Evolutionary conservation across 2,888 invertebrate genomes (phyloP).

Genomic region (Muscina levida): DNA sequence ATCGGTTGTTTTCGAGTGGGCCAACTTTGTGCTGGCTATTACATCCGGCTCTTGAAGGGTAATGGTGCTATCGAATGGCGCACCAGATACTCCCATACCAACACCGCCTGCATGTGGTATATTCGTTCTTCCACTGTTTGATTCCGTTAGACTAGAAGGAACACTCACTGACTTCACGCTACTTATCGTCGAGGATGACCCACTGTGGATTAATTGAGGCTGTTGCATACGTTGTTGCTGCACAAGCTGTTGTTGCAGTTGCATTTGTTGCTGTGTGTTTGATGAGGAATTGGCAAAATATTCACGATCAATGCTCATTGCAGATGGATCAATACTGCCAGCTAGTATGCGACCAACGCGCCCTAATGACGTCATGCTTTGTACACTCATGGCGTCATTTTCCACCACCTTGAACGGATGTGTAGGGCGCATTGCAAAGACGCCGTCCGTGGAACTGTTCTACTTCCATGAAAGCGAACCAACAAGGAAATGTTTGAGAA

Average conservation of each 20-base stretch:
- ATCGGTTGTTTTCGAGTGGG: slow-evolving; percentile 80
- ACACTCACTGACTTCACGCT: slow-evolving; percentile 55
- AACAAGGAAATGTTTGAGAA: background rate
- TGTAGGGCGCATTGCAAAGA: slow-evolving; percentile 84
- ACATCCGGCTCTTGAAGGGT: slow-evolving; percentile 90
- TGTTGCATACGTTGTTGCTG: slow-evolving; percentile 64
- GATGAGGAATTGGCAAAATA: slow-evolving; percentile 74
- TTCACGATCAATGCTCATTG: slow-evolving; percentile 78
- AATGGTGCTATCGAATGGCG: slow-evolving; percentile 69
- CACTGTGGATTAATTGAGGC: slow-evolving; percentile 48
- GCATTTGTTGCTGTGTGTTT: slow-evolving; percentile 72
- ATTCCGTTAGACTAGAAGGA: slow-evolving; percentile 57
- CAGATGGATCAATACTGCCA: slow-evolving; percentile 84
- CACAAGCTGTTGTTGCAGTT: slow-evolving; percentile 69
- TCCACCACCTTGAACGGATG: slow-evolving; percentile 94
- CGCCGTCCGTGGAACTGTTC: slow-evolving; percentile 87
- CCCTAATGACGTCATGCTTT: slow-evolving; percentile 93
- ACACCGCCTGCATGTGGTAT: slow-evolving; percentile 56
- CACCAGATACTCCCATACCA: slow-evolving; percentile 49
- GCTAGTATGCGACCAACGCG: slow-evolving; percentile 90
- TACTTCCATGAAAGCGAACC: slow-evolving; percentile 66
- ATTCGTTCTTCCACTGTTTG: slow-evolving; percentile 61
- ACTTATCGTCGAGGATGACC: slow-evolving; percentile 48
- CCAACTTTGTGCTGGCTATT: slow-evolving; percentile 92
- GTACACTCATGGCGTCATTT: slow-evolving; percentile 91